Conservation (phyloP, 2,113 vertebrate species). For the Neolamprologus kungweensis region DNA sequence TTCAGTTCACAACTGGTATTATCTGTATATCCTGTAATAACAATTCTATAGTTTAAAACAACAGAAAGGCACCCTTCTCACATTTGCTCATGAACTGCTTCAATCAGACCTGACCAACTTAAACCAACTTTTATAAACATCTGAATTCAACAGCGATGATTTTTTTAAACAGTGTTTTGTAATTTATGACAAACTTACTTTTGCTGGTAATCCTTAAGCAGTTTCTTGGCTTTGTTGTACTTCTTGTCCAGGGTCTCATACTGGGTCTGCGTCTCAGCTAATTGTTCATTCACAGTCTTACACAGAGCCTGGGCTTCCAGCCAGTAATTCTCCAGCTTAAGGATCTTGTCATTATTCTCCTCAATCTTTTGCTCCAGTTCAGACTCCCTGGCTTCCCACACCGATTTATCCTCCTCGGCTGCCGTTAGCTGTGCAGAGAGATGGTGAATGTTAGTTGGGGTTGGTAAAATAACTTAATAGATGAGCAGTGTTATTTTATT, state of each 20-base stretch:
- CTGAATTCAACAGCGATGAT: not conserved
- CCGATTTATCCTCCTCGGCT: constrained; percentile 70
- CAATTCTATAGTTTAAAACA: not conserved
- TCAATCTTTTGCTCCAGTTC: constrained; percentile 79
- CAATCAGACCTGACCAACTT: not conserved
- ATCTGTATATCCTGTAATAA: not conserved
- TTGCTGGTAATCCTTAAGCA: constrained; percentile 88
- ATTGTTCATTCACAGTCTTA: constrained; percentile 82
- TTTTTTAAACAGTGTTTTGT: not conserved
- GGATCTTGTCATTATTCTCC: constrained; percentile 80
- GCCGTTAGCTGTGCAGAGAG: constrained; percentile 66
- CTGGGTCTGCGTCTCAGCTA: constrained; percentile 82
- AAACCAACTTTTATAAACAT: not conserved
- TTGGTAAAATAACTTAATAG: not conserved
- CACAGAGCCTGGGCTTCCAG: constrained; percentile 85
- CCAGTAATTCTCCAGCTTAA: constrained; percentile 85
- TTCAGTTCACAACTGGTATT: not conserved
- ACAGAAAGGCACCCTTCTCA: not conserved
- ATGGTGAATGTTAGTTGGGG: not conserved
- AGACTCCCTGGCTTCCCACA: constrained; percentile 74
- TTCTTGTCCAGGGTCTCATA: constrained; percentile 86
- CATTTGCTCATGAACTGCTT: not conserved
- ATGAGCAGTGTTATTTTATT: not conserved
- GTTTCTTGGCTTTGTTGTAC: constrained; percentile 88
- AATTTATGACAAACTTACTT: constrained; percentile 74